Base-by-base conservation (phyloP, 2,797 vertebrate species). In the Microctenopoma lineatum region DNA sequence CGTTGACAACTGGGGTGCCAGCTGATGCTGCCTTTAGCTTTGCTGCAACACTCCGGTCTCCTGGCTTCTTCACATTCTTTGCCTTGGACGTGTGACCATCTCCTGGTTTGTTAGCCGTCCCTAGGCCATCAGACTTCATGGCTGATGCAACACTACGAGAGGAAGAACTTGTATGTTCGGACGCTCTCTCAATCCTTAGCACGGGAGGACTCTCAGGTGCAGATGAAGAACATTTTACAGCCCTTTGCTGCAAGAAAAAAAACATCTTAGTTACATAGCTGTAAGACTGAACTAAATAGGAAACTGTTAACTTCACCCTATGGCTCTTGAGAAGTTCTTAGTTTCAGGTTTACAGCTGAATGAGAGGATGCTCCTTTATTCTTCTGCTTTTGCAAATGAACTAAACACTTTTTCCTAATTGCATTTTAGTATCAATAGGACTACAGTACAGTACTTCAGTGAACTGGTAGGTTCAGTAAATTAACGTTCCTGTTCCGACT, bases 71-170 rank as follows among this genome's bases (percentile, higher is more conserved):
- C 12, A 83, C 84, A 66, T 87, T 93, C 86, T 95, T 96, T n/a
- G 92, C 92, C 67, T 95, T 96, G 59, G 93, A 69, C 44, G 95
- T 77, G 34, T 93, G 92, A 58, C 91, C 89, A 36, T 96, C 96
- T 75, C 90, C 91, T 54, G 91, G 68, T 90, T 95, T 97, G 84
- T 78, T 93, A 63, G 93, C 94, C 55, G 95, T 91, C 75, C 93
- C 95, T 85, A 97, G 90, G 76, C 93, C 95, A 92, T 99, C 97
- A n/a, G 98, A 98, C 95, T 98, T 99, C 98, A 99, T 99, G 94
- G 90, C 86, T 77, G 89, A 86, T 78, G 89, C 71, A 58, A 85
- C 82, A 63, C 87, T 78, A 77, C 59, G 75, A 75, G 85, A 78
- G 83, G 86, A 84, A 27, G 85, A 68, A 66, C 85, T 88, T 67